A percentile compares a stretch with the other conserved stretches of the same genome.
These are phyloP conservation scores for Lutjanus erythropterus DNA, from an alignment of 2,113 vertebrate species.

Conservation along the genomic window DNA sequence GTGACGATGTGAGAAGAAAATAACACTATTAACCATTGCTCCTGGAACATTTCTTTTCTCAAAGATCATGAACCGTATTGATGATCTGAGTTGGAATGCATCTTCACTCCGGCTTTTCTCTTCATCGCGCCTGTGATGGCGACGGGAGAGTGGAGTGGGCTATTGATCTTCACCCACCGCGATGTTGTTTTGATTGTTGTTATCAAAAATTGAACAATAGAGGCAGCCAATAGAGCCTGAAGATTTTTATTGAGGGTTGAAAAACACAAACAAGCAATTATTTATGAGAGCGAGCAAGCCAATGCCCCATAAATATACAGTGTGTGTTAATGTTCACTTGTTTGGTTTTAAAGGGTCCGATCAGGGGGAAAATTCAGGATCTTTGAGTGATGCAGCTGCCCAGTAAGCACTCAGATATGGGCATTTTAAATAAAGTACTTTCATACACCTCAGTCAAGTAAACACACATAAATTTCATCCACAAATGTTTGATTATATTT, in stretches of 20 bases:
- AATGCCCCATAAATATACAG: slow-evolving; percentile 49
- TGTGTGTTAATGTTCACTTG: slow-evolving; percentile 50
- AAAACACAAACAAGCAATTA: slow-evolving; percentile 80
- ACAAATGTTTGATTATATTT: slow-evolving; percentile 25
- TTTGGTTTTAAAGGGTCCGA: slow-evolving; percentile 33
- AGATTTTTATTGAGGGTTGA: slow-evolving; percentile 68
- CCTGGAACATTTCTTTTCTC: slow-evolving; percentile 78
- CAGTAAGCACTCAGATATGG: neutral
- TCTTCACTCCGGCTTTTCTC: slow-evolving; percentile 71
- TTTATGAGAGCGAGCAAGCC: slow-evolving; percentile 66
- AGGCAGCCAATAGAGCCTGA: slow-evolving; percentile 68
- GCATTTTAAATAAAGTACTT: neutral
- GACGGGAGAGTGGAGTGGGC: slow-evolving; percentile 46
- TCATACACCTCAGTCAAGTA: neutral
- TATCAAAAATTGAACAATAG: slow-evolving; percentile 80
- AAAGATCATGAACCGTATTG: slow-evolving; percentile 83
- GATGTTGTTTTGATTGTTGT: slow-evolving; percentile 75
- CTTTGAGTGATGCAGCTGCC: slow-evolving; percentile 17
- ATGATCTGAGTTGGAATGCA: slow-evolving; percentile 76
- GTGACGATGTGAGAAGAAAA: slow-evolving; percentile 67
- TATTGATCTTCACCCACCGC: slow-evolving; percentile 76
- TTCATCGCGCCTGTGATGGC: slow-evolving; percentile 51
- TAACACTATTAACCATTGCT: slow-evolving; percentile 82
- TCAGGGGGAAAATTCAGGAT: slow-evolving; percentile 3
- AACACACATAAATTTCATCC: neutral